Base-by-base conservation (phyloP, 1,140 invertebrate genomes). In the Cydia strobilella region DNA sequence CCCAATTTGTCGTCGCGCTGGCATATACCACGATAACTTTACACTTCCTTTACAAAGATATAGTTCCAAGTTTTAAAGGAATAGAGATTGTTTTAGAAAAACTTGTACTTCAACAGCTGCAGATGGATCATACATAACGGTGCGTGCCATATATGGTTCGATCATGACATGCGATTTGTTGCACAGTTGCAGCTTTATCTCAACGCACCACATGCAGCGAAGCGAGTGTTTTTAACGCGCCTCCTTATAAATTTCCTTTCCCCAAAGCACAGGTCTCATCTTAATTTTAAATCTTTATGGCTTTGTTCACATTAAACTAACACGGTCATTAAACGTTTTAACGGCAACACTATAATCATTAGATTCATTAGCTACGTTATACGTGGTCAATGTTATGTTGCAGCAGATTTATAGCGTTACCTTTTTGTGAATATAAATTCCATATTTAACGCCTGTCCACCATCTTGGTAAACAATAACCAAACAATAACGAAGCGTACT, bases 101-200 rank as follows among this genome's bases (percentile, higher is more conserved):
- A 3, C 54, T 59, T 23, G 73, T 72, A 59, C 20, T 75, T 79
- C 74, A 63, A 72, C 27, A 76, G 66, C 74, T 75, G 79, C 65
- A 63, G 31, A 73, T 23, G 73, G 74, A 80, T 78, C 69, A 77
- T 86, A 89, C 69, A 77, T 86, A 89, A 89, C 87, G 86, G 87
- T 88, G 76, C 75, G 74, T 81, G 72, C 75, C 86, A 82, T 80
- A 81, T 84, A 87, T 83, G 85, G 87, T 75, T 73, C 76, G 79
- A 74, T 81, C 82, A 83, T 86, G 86, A 86, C 80, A 80, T 80
- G 79, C 82, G 84, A 87, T 88, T 85, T 86, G 86, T 87, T 85
- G 79, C 83, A 82, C 84, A 85, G 86, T 87, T 85, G 79, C 83
- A 82, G 78, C 78, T 82, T 82, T 82, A 82, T 84, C 77, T 80